These are phyloP conservation scores for Drosophila fulvimacula DNA, from an alignment of 2,888 invertebrate species.

Conservation along the genomic window DNA sequence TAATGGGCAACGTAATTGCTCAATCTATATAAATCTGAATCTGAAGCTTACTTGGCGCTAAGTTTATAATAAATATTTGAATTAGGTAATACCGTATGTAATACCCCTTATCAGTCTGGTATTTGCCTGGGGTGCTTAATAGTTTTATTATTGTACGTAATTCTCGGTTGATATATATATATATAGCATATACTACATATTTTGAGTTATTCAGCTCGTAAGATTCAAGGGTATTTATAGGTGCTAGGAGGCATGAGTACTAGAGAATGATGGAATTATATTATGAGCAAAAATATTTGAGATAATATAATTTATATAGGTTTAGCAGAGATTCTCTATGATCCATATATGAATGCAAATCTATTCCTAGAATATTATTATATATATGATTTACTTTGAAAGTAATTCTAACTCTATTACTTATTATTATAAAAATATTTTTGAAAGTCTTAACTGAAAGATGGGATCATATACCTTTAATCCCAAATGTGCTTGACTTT, in stretches of 20 bases:
- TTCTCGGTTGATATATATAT: too few relatives aligned
- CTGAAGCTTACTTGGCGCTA: background rate
- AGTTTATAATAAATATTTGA: background rate
- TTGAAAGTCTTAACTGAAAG: too few relatives aligned
- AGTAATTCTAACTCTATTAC: background rate
- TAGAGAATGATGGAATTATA: background rate
- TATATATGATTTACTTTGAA: background rate
- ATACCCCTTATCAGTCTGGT: slow-evolving; percentile 16
- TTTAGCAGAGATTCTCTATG: too few relatives aligned
- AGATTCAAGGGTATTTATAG: slow-evolving; percentile 27
- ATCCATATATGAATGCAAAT: background rate
- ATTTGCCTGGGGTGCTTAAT: slow-evolving; percentile 15
- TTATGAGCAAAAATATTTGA: background rate
- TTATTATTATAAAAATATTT: too few relatives aligned
- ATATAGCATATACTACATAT: background rate
- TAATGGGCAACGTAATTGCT: slow-evolving; percentile 25
- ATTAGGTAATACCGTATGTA: slow-evolving; percentile 11
- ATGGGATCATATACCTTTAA: too few relatives aligned
- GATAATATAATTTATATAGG: background rate
- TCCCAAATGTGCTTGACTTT: too few relatives aligned
- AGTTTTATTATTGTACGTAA: slow-evolving; percentile 28
- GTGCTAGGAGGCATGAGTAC: background rate
- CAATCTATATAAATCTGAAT: slow-evolving; percentile 39
- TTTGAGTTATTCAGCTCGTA: background rate
- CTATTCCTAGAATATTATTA: background rate